Percentiles rank a stretch among this genome's conserved stretches.
Evolutionary conservation across 2,113 vertebrate species (phyloP).

Genomic region (Eupsittula cactorum): DNA sequence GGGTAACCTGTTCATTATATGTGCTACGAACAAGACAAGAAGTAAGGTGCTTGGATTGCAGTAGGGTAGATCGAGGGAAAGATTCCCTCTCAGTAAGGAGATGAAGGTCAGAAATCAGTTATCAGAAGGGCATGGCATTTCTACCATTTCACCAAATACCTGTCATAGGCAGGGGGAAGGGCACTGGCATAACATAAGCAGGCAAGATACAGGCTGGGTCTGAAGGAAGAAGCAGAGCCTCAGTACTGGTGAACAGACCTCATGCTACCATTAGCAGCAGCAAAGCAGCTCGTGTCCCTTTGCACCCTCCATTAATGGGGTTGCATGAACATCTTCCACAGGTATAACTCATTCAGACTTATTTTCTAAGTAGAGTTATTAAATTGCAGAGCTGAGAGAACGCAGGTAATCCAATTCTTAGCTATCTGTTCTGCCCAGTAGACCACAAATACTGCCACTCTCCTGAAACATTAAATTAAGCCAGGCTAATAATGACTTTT

Average conservation of each 20-base stretch:
- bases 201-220: background rate
- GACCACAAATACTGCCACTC: background rate
- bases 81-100: background rate
- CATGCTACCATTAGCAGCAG: fast-evolving
- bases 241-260: background rate
- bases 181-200: fast-evolving
- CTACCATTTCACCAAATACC: background rate
- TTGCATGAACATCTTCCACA: background rate
- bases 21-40: background rate
- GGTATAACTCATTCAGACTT: background rate
- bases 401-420: background rate
- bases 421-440: background rate
- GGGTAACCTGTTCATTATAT: background rate
- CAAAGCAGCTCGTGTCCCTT: fast-evolving
- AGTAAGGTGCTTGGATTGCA: background rate
- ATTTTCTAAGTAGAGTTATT: background rate
- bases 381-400: background rate
- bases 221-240: background rate
- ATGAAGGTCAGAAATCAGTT: background rate
- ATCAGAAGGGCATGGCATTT: background rate
- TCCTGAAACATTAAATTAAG: background rate
- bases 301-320: background rate
- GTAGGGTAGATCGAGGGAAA: background rate
- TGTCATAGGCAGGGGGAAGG: background rate
- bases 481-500: background rate